These are phyloP conservation scores for Microplitis manilae DNA, from an alignment of 2,888 invertebrate species.

Conservation along the genomic window DNA sequence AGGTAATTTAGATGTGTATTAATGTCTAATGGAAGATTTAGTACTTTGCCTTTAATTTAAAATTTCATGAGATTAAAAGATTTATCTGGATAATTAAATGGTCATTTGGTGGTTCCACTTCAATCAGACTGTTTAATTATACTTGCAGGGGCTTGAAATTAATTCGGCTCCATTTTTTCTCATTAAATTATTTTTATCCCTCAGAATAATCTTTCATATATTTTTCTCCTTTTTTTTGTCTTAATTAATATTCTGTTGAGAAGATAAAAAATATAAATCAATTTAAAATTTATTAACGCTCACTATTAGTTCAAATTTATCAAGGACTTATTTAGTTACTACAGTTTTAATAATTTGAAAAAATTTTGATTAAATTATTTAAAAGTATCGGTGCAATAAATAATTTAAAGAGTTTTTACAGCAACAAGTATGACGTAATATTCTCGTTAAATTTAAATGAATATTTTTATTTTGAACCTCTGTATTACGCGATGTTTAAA, in stretches of 20 bases:
- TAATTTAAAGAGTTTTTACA: neutral
- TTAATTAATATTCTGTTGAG: no score
- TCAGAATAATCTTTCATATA: neutral
- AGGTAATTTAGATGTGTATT: neutral
- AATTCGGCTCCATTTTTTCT: neutral
- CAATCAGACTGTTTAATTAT: neutral
- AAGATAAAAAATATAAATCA: no score
- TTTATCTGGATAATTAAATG: neutral
- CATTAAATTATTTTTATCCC: no score
- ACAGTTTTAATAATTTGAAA: no score
- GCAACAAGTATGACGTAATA: constrained; percentile 4
- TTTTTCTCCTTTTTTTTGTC: neutral
- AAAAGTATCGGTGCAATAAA: neutral
- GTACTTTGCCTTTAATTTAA: no score
- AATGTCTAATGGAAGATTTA: neutral
- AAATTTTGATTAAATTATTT: neutral
- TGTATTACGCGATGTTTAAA: neutral
- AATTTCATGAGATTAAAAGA: neutral
- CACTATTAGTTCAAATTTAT: no score
- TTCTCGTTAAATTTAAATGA: neutral
- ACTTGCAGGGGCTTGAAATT: neutral
- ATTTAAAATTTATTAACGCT: no score
- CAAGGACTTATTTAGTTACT: no score
- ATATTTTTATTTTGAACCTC: neutral
- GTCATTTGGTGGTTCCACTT: neutral